Evolutionary conservation across 2,797 vertebrate species (phyloP), one percentile per base, ranked within the genome.

Genomic region (Protosalanx chinensis): DNA sequence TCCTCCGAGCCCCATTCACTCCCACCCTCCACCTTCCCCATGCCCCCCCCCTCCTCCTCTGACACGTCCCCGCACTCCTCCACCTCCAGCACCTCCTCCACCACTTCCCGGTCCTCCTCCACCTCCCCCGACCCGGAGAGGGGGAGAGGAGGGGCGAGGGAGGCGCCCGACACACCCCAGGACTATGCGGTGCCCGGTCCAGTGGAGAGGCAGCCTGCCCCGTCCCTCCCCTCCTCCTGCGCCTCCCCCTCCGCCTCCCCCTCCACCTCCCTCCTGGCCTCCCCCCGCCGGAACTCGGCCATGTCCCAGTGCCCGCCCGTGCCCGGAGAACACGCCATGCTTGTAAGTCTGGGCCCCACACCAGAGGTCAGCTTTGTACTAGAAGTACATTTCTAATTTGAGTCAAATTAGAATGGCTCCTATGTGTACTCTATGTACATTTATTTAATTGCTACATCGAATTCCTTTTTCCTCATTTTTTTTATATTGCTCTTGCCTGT

Each of bases 11-110:
- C 78, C 32, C 89, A 84, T 63, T 79, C 80, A 1, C 74, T 80
- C 32, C 86, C 83, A 33, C 75, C 81, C 56, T 76, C 71, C 56
- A 72, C 86, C 64, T 88, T 87, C 68, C 86, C 70, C 46, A 87
- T 74, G 62, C 88, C 83, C 69, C 88, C 83, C 69, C 73, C 89
- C 87, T 93, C 93, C 84, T 94, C 93, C 63, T 92, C 92, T 71
- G 90, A 92, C 81, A 91, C 91, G 13, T 92, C 91, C 70, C 90
- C 88, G 30, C 89, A 89, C 65, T 91, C 90, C 65, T 89, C 90
- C 10, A 90, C 90, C 64, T 90, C 88, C 67, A 84, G 84, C 71
- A 88, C 89, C 41, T 92, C 91, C 73, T 90, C 87, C 71, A 87
- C 89, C 62, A 87, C 88, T 65, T 89, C 84, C 68, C 87, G 86